Percentiles rank a stretch among this genome's conserved stretches.
These are phyloP conservation scores for Latheticus oryzae DNA, from an alignment of 2,888 invertebrate genomes.

Conservation along the genomic window DNA sequence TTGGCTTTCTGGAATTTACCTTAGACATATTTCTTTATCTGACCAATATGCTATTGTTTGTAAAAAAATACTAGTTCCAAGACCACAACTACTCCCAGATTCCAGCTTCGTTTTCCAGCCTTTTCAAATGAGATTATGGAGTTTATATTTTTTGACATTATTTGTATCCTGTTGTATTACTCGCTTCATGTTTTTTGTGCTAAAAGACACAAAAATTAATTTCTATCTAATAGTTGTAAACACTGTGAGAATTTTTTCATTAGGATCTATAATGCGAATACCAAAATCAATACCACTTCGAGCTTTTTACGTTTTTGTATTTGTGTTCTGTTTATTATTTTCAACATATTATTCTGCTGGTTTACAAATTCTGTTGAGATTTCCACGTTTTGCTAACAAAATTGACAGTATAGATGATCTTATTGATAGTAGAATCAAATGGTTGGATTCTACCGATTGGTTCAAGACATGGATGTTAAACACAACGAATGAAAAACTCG, in stretches of 20 bases:
- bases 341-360: slow-evolving; percentile 48
- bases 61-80: slow-evolving; percentile 54
- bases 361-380: slow-evolving; percentile 46
- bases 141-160: slow-evolving; percentile 9
- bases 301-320: slow-evolving; percentile 40
- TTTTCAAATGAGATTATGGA: slow-evolving; percentile 42
- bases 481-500: slow-evolving; percentile 15
- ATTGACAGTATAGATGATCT: slow-evolving; percentile 48
- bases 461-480: slow-evolving; percentile 38
- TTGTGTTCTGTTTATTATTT: slow-evolving; percentile 41
- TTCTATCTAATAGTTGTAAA: not conserved
- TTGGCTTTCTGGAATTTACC: slow-evolving; percentile 36
- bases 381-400: slow-evolving; percentile 45
- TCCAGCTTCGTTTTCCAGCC: slow-evolving; percentile 52
- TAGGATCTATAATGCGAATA: slow-evolving; percentile 7
- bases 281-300: slow-evolving; percentile 10
- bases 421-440: slow-evolving; percentile 43
- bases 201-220: not conserved
- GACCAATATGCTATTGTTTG: slow-evolving; percentile 42
- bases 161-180: too few relatives aligned
- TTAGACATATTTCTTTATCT: not conserved
- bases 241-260: slow-evolving; percentile 3
- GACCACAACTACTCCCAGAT: slow-evolving; percentile 50
- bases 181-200: not conserved
- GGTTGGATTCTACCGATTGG: slow-evolving; percentile 42